A percentile compares a stretch with the other conserved stretches of the same genome.
These are phyloP conservation scores for Naja naja DNA, from an alignment of 2,113 vertebrate genomes.

Conservation along the genomic window DNA sequence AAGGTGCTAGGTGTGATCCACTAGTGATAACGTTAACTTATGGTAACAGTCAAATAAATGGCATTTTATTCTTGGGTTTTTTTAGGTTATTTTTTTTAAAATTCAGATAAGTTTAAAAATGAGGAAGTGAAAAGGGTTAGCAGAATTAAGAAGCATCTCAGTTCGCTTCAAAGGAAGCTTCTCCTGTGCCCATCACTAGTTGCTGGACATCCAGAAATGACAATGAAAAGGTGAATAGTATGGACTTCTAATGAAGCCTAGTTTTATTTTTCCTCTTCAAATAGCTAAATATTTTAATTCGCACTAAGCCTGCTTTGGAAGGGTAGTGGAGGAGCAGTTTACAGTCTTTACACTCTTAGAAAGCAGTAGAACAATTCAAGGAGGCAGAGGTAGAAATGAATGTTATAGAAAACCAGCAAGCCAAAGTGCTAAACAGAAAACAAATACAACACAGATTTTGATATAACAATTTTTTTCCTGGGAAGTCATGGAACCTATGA, in stretches of 20 bases:
- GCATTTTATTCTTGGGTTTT: background rate
- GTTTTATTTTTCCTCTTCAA: background rate
- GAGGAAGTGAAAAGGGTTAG: background rate
- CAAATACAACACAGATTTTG: background rate
- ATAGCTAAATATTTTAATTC: background rate
- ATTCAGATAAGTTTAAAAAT: background rate
- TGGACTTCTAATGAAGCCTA: background rate
- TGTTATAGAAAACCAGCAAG: background rate
- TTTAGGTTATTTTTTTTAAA: background rate
- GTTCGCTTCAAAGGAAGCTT: slow-evolving; percentile 23
- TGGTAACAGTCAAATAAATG: background rate
- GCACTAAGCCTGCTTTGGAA: background rate
- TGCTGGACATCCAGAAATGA: background rate
- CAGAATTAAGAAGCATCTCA: background rate
- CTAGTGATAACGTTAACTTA: background rate
- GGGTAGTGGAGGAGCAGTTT: background rate
- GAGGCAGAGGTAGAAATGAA: background rate
- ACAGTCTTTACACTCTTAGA: background rate
- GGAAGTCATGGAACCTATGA: background rate
- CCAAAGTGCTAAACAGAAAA: background rate
- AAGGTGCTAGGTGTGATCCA: background rate
- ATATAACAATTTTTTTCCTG: background rate
- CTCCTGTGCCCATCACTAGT: slow-evolving; percentile 8
- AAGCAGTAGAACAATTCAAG: background rate
- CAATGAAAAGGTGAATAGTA: background rate